A percentile compares a stretch with the other conserved stretches of the same genome.
Conservation (phyloP, 2,113 vertebrate genomes). For the Zeus faber region DNA sequence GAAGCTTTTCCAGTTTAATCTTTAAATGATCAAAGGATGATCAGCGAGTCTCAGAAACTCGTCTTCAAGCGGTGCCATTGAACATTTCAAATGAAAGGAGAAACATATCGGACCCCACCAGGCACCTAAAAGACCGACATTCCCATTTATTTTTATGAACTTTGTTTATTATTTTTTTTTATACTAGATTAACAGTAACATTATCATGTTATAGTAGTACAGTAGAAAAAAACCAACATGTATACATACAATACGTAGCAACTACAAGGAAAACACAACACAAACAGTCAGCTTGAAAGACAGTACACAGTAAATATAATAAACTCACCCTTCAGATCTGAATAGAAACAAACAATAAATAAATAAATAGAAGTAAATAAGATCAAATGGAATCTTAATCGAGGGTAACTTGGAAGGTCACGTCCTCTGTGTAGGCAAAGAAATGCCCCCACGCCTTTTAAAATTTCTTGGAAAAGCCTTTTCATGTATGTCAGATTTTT, state of each 20-base stretch:
- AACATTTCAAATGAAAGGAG: too few relatives aligned
- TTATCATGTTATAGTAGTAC: not conserved
- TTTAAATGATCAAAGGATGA: too few relatives aligned
- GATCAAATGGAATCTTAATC: not conserved
- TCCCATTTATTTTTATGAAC: too few relatives aligned
- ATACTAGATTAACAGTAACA: not conserved
- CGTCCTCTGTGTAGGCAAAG: not conserved
- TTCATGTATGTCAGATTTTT: not conserved
- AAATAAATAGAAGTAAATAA: too few relatives aligned
- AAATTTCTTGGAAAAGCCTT: not conserved
- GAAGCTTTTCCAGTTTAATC: too few relatives aligned
- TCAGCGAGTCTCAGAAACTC: too few relatives aligned
- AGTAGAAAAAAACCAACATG: too few relatives aligned
- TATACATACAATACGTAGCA: not conserved
- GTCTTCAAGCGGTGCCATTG: too few relatives aligned
- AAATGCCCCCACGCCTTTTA: not conserved
- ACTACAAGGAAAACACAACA: not conserved
- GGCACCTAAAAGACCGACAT: too few relatives aligned
- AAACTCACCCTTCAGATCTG: not conserved
- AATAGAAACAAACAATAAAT: not conserved
- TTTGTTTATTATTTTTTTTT: too few relatives aligned
- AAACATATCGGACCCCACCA: too few relatives aligned
- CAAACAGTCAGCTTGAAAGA: not conserved
- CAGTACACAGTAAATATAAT: not conserved
- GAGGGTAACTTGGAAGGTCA: not conserved